Base-by-base conservation (phyloP, 1,140 invertebrate genomes). In the Tribolium castaneum region DNA sequence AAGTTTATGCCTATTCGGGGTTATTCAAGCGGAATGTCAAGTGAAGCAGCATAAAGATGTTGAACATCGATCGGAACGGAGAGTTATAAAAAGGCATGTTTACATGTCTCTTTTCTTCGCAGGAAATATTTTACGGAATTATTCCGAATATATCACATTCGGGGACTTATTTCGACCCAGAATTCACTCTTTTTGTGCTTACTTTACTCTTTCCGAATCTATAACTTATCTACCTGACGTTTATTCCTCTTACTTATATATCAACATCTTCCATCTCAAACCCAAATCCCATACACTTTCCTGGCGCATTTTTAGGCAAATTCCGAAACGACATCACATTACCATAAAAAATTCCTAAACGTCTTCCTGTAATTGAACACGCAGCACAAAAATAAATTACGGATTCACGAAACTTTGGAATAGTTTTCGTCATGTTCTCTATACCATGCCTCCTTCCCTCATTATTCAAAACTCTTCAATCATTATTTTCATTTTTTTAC, bases 51-150 rank as follows among this genome's bases (percentile, higher is more conserved):
- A 75, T 75, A 56, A 75, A 75, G 72, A 75, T 75, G 72, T 45
- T 75, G 51, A 75, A 56, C 72, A 75, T 75, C 72, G 72, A 75
- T 75, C 72, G 45, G n/a, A 72, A 34, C 49, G 16, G 50, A 50
- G 70, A 52, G 72, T 54, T 75, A 75, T 75, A 75, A 75, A 75
- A 52, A 75, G 72, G 39, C 52, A 75, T 75, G 72, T 75, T 75
- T 75, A 75, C 72, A 75, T 75, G 51, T 75, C 34, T 75, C 16
- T 56, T 19, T 54, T 54, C 39, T 54, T 75, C 51, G 56, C 72
- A 75, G 72, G 49, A 75, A 75, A 56, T 35, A 39, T 75, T 75
- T 75, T 74, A 50, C n/a, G 16, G 51, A 75, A 75, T 75, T 56
- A 75, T 75, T 75, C 51, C 51, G 72, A 75, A 75, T 75, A 75